Evolutionary conservation across 2,113 vertebrate species (phyloP).

Genomic region (Cinclus cinclus): DNA sequence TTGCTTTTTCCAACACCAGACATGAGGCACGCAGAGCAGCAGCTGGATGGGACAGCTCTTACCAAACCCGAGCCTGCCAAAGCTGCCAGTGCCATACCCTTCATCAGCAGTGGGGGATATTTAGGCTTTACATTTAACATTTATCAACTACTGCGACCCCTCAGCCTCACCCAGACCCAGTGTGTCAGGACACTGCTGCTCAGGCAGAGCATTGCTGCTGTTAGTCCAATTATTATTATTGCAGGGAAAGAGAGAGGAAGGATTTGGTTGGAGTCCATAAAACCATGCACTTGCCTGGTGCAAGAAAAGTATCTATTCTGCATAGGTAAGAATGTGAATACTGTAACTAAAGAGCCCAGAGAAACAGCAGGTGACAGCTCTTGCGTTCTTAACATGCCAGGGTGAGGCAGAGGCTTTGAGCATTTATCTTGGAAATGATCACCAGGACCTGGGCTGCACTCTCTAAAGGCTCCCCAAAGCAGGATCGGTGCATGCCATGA

Average conservation of each 20-base stretch:
- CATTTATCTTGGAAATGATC: not conserved
- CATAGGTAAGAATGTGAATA: not conserved
- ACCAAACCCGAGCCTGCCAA: not conserved
- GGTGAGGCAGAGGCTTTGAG: not conserved
- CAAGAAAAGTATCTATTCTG: not conserved
- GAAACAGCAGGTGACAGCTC: not conserved
- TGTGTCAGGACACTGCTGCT: rapidly evolving
- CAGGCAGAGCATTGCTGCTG: not conserved
- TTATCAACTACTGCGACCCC: not conserved
- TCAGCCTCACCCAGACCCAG: not conserved
- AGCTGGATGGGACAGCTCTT: not conserved
- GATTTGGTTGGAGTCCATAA: not conserved
- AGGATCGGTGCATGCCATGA: rapidly evolving
- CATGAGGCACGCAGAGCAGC: rapidly evolving
- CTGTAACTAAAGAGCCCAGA: not conserved
- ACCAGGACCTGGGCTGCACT: not conserved
- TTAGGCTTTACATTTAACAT: not conserved
- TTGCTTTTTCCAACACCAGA: not conserved
- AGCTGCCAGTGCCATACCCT: not conserved
- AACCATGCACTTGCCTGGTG: not conserved
- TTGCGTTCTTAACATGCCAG: not conserved
- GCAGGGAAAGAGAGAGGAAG: not conserved
- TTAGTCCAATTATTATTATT: not conserved
- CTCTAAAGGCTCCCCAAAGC: not conserved
- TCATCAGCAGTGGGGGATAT: not conserved